phyloP scores from a whole-genome alignment of 2,888 invertebrate species.

The Dicranocentrus wangi region DNA sequence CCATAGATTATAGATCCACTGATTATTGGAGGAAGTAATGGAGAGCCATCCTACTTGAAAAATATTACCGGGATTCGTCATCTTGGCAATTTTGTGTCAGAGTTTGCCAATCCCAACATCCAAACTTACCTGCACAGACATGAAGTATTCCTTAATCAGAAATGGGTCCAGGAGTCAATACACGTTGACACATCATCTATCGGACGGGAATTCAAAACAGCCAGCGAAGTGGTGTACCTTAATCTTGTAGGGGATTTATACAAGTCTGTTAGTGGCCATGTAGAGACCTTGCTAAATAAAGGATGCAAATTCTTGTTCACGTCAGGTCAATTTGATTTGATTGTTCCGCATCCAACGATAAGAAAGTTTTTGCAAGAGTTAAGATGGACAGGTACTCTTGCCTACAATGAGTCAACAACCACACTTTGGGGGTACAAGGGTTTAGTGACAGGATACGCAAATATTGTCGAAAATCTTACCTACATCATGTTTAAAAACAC shows the following conservation, averaged over 20 bases:
- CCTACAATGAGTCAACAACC: slow-evolving; percentile 81
- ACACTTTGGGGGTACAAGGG: slow-evolving; percentile 81
- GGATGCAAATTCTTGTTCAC: slow-evolving; percentile 85
- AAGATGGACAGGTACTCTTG: slow-evolving; percentile 81
- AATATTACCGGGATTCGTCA: slow-evolving; percentile 60
- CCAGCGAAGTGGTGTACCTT: slow-evolving; percentile 79
- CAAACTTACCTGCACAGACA: slow-evolving; percentile 8
- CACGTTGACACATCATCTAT: slow-evolving; percentile 74
- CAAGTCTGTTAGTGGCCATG: slow-evolving; percentile 85
- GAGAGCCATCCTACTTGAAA: slow-evolving; percentile 45
- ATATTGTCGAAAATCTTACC: slow-evolving; percentile 82
- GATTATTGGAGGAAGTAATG: slow-evolving; percentile 26
- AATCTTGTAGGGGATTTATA: slow-evolving; percentile 85
- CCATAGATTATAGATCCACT: slow-evolving; percentile 56
- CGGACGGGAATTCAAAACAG: slow-evolving; percentile 66
- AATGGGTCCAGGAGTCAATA: slow-evolving; percentile 73
- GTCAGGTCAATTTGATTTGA: slow-evolving; percentile 92
- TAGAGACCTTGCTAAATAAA: slow-evolving; percentile 79
- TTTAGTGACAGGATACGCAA: slow-evolving; percentile 85
- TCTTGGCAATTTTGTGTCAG: slow-evolving; percentile 34
- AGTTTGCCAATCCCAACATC: background rate
- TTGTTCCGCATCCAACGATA: slow-evolving; percentile 90
- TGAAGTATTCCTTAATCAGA: slow-evolving; percentile 43
- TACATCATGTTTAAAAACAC: slow-evolving; percentile 85
- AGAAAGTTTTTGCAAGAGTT: slow-evolving; percentile 84